Evolutionary conservation across 2,113 vertebrate genomes (phyloP), one percentile per base, ranked within the genome.

Genomic region (Vidua chalybeata): DNA sequence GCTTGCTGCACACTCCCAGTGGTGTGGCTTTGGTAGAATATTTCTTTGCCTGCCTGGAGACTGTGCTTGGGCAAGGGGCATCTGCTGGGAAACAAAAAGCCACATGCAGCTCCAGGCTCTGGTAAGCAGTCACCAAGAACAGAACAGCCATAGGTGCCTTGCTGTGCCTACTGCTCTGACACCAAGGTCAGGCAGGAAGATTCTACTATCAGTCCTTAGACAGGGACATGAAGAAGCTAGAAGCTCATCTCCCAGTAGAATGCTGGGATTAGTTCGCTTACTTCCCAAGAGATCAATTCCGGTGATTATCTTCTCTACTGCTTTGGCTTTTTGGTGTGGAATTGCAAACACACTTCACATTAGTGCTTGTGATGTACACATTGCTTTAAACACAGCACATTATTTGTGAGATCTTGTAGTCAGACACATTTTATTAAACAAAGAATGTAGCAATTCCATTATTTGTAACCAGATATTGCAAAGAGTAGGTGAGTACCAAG

Each of bases 31-130:
- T 71, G 28, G 28, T n/a, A 51, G 58, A 58, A 33, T 39, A 77
- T 49, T 17, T 28, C 27, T 33, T 41, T 73, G 37, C 15, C 45
- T 52, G 12, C 31, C 37, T 49, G 30, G n/a, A 64, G 35, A 43
- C 24, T 51, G 39, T 62, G 20, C 28, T 33, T 75, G 43, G 46
- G 35, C 52, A 51, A 84, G 62, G 24, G 13, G 4, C 2, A 11
- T 85, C 52, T 43, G 24, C 26, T 71, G 56, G n/a, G 56, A 85
- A 64, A 35, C 52, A 61, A 85, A 84, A 84, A 63, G 10, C 8
- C 39, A 46, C 0, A 0, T 39, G 46, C 31, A 67, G 49, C 35
- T 67, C 35, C 48, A 72, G 35, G 49, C 2, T 76, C 22, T 56
- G 73, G 14, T n/a, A 33, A 61, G 33, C 3, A 51, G 21, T 11